phyloP scores from a whole-genome alignment of 2,113 vertebrate genomes.

The Phodopus roborovskii region DNA sequence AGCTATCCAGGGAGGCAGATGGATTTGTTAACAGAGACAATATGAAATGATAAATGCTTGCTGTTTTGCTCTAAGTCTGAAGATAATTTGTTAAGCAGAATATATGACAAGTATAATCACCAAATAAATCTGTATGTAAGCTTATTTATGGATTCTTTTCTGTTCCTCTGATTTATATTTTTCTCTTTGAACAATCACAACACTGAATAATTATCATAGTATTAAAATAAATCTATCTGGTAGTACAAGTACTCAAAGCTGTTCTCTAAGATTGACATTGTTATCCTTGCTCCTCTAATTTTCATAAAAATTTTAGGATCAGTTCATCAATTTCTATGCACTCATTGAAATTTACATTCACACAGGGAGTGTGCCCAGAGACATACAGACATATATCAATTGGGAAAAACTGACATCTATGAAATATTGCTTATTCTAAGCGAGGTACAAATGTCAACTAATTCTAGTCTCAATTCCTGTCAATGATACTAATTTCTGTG shows the following conservation, averaged over 20 bases:
- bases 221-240: constrained; percentile 42
- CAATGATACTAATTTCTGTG: neutral
- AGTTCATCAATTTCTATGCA: neutral
- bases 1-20: neutral
- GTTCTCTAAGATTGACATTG: neutral
- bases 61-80: neutral
- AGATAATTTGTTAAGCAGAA: constrained; percentile 48
- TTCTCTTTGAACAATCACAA: neutral
- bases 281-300: neutral
- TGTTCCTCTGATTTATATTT: constrained; percentile 36
- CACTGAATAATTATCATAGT: constrained; percentile 41
- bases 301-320: constrained; percentile 10
- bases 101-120: constrained; percentile 30
- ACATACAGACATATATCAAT: neutral
- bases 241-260: neutral
- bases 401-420: neutral
- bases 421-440: neutral
- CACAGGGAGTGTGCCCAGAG: neutral
- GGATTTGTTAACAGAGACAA: neutral
- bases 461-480: neutral
- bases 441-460: neutral
- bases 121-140: neutral
- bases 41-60: constrained; percentile 43
- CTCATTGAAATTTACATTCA: neutral
- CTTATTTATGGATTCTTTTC: constrained; percentile 42